These are phyloP conservation scores for Tautogolabrus adspersus DNA, from an alignment of 2,113 vertebrate species.

Conservation along the genomic window DNA sequence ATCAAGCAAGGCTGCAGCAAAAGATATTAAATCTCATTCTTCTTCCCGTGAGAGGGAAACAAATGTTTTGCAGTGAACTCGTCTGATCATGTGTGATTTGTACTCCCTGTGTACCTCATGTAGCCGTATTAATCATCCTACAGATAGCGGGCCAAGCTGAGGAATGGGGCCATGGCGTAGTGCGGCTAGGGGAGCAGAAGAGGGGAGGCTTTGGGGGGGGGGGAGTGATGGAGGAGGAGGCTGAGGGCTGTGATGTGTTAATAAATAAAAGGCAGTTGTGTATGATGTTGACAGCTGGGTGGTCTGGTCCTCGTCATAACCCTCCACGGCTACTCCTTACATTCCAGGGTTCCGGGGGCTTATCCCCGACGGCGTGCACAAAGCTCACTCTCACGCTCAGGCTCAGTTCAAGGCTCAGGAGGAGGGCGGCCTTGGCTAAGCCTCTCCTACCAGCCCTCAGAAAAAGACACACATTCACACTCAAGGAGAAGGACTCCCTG, in stretches of 20 bases:
- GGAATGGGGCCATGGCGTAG: conserved; percentile 53
- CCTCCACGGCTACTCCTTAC: conserved; percentile 83
- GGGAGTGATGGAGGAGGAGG: conserved; percentile 10
- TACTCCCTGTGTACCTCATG: conserved; percentile 59
- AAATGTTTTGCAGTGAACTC: conserved; percentile 46
- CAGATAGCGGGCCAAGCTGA: conserved; percentile 48
- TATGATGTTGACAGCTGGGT: conserved; percentile 84
- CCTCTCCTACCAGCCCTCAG: conserved; percentile 51
- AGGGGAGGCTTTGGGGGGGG: conserved; percentile 25
- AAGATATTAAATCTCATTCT: conserved; percentile 42
- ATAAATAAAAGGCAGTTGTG: conserved; percentile 84
- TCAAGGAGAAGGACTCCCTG: conserved; percentile 52
- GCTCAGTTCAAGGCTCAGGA: conserved; percentile 75
- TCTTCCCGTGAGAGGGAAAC: conserved; percentile 46
- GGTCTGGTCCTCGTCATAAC: conserved; percentile 85
- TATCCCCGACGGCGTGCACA: conserved; percentile 81
- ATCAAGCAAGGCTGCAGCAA: conserved; percentile 48
- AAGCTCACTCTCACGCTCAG: conserved; percentile 82
- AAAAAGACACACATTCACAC: conserved; percentile 40
- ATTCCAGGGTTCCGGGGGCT: conserved; percentile 82
- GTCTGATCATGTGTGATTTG: conserved; percentile 53
- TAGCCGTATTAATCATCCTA: conserved; percentile 69
- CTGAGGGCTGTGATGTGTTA: conserved; percentile 68
- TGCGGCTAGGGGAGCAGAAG: conserved; percentile 16
- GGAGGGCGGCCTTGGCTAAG: conserved; percentile 73